Percentiles rank a stretch among this genome's conserved stretches.
These are phyloP conservation scores for Euleptes europaea DNA, from an alignment of 2,113 vertebrate species.

Conservation along the genomic window DNA sequence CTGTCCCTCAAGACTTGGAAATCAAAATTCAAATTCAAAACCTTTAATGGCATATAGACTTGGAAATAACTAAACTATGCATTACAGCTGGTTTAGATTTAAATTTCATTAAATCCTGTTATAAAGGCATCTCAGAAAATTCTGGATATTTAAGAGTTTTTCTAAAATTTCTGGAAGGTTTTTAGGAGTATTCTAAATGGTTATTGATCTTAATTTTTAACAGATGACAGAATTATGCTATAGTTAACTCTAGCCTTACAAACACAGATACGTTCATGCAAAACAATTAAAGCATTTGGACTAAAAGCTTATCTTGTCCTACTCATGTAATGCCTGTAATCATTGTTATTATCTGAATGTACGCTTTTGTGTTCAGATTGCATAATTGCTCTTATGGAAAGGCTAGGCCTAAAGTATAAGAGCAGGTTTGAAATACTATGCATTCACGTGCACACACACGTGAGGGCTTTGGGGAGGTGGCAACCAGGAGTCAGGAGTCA, in stretches of 20 bases:
- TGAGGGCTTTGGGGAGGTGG: too few species aligned
- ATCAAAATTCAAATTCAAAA: too few species aligned
- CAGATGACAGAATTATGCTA: slow-evolving; percentile 16
- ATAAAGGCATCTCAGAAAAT: not conserved
- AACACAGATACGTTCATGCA: not conserved
- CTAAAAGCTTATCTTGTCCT: not conserved
- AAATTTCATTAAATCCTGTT: not conserved
- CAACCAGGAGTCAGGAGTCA: too few species aligned
- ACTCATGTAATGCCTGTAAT: too few species aligned
- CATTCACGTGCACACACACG: too few species aligned
- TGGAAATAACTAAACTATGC: not conserved
- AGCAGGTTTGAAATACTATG: too few species aligned
- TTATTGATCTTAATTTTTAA: not conserved
- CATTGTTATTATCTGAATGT: too few species aligned
- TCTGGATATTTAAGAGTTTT: not conserved
- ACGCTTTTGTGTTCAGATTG: too few species aligned
- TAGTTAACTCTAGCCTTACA: slow-evolving; percentile 8
- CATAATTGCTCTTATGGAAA: too few species aligned
- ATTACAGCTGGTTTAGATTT: not conserved
- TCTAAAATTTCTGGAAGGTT: slow-evolving; percentile 21
- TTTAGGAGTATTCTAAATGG: not conserved
- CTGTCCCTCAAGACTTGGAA: not conserved
- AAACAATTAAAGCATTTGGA: not conserved
- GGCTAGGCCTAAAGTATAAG: too few species aligned
- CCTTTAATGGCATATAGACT: too few species aligned